Conservation (phyloP, 2,113 vertebrate genomes). For the Colistium nudipinnis region DNA sequence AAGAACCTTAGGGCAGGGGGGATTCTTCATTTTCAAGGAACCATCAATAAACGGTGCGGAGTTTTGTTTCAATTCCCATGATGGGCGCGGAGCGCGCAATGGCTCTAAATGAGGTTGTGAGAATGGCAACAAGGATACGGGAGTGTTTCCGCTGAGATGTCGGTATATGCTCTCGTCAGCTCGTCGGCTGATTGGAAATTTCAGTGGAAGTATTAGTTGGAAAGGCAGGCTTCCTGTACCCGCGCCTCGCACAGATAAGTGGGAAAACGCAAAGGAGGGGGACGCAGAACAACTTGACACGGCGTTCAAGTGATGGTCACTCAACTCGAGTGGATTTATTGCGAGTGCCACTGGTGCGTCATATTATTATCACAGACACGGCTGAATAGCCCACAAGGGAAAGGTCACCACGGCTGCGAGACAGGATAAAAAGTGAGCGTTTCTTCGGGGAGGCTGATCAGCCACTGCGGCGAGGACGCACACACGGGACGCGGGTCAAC, state of each 20-base stretch:
- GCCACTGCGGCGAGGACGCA: slow-evolving; percentile 40
- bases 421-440: slow-evolving; percentile 80
- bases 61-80: slow-evolving; percentile 36
- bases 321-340: slow-evolving; percentile 59
- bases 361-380: slow-evolving; percentile 67
- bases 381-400: slow-evolving; percentile 79
- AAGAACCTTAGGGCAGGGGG: slow-evolving; percentile 5
- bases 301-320: slow-evolving; percentile 65
- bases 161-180: slow-evolving; percentile 45
- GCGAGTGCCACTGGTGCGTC: slow-evolving; percentile 62
- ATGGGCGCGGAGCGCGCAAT: slow-evolving; percentile 56
- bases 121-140: slow-evolving; percentile 48
- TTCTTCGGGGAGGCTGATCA: slow-evolving; percentile 46
- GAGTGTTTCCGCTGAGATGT: slow-evolving; percentile 62
- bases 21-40: slow-evolving; percentile 55
- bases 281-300: slow-evolving; percentile 51
- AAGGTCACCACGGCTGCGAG: slow-evolving; percentile 79
- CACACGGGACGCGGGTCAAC: slow-evolving; percentile 57
- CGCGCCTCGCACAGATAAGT: slow-evolving; percentile 68
- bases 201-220: slow-evolving; percentile 70
- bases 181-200: slow-evolving; percentile 64
- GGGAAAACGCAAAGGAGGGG: slow-evolving; percentile 67
- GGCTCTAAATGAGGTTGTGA: slow-evolving; percentile 53
- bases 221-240: slow-evolving; percentile 74
- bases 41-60: slow-evolving; percentile 38